Evolutionary conservation across 35 echinoderm and acorn worm species (phyloP), one percentile per base, ranked within the genome.

Genomic region (Nesometra sesokonis): DNA sequence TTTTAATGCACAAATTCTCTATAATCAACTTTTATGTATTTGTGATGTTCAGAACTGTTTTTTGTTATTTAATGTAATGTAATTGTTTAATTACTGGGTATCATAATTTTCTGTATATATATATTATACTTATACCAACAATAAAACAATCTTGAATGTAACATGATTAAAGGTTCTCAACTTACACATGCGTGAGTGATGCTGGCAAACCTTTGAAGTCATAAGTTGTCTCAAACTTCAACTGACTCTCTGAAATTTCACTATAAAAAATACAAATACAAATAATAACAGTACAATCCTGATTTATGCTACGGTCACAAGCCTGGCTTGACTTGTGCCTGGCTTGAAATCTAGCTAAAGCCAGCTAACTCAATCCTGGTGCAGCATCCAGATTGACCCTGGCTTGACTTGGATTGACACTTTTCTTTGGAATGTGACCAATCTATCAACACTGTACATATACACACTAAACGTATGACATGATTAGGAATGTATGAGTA

Each of bases 101-200:
- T n/a, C n/a, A n/a, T n/a, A n/a, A n/a, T n/a, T n/a, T n/a, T n/a
- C n/a, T n/a, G n/a, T n/a, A n/a, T n/a, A n/a, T n/a, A n/a, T n/a
- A n/a, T 39, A 35, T 91, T 77, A 32, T 8, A 13, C 85, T 17
- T 36, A 27, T 13, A 29, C 30, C 21, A 30, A 19, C 13, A 86
- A 3, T 31, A 13, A 27, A 86, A 80, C 30, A 35, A 5, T 76
- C 23, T 30, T 19, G 67, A 33, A 30, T 13, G 13, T 17, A 32
- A 29, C 21, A 15, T 84, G 3, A 23, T 36, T 13, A 84, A 21
- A 32, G 23, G 13, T 84, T 21, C 21, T 34, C 86, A 0, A 92
- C 94, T 97, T 93, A 97, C 94, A 97, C 88, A 86, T 82, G 27
- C 82, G 86, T 88, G 5, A 97, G 43, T 11, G 91, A 84, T 23